Evolutionary conservation across 2,797 vertebrate genomes (phyloP), one percentile per base, ranked within the genome.

Genomic region (Alosa sapidissima): DNA sequence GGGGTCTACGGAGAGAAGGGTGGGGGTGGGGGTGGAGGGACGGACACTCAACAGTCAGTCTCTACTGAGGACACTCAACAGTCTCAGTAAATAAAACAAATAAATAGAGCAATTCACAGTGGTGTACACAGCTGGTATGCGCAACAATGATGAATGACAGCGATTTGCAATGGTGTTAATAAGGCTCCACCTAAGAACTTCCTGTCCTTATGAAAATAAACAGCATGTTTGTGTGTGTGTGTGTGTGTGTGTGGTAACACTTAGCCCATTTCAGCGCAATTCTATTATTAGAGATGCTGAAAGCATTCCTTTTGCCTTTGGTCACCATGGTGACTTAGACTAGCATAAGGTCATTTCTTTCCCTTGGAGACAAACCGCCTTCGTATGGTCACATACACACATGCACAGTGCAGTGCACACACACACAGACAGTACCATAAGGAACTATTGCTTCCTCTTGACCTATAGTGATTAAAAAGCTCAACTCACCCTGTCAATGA

Each of bases 401-500:
- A 84, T 10, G 6, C 33, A 55, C 81, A 87, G 2, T 4, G 4
- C 41, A 41, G 41, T 41, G 41, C 41, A 7, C 33, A 84, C 24
- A 82, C 11, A 24, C 52, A 48, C 47, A 52, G 13, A 75, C 3
- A 10, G 4, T 47, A 68, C 10, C 48, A 24, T 75, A n/a, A 41
- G 54, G 10, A n/a, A 47, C 47, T 45, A 5, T 0, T 6, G 14
- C 68, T 14, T 36, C 62, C 33, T 41, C 33, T 72, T 16, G 24
- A 72, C 68, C 33, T 41, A 33, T 1, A 6, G 68, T 16, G 68
- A 11, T 72, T 33, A 1, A 14, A 36, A 72, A 72, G 65, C 68
- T 41, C 16, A 49, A 88, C 96, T 96, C 91, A 98, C 97, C 94
- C 97, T 92, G 94, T 98, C 97, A 48, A 98, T 97, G 92, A 98